Percentiles rank a stretch among this genome's conserved stretches.
These are phyloP conservation scores for Strix uralensis DNA, from an alignment of 2,113 vertebrate species.

Conservation along the genomic window DNA sequence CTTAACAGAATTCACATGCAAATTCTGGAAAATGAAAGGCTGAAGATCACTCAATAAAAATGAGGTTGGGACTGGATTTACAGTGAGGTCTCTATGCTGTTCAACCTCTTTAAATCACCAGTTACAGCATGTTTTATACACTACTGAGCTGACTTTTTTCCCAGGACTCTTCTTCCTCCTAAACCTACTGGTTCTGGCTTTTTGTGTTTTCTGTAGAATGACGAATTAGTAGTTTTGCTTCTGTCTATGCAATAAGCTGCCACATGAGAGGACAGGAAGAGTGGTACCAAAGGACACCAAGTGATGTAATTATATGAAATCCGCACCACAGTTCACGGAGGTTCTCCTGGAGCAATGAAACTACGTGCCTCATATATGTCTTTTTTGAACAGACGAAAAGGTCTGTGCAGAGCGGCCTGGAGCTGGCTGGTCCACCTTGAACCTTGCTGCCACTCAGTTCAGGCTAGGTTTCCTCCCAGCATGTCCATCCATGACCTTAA, in stretches of 20 bases:
- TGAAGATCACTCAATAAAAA: not conserved
- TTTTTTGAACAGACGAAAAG: not conserved
- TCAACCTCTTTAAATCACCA: not conserved
- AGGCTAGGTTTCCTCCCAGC: not conserved
- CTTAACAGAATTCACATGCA: not conserved
- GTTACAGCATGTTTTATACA: rapidly evolving
- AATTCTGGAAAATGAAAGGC: not conserved
- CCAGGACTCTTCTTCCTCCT: not conserved
- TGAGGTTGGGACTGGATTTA: not conserved
- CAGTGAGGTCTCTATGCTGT: not conserved
- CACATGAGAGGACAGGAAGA: not conserved
- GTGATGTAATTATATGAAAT: not conserved
- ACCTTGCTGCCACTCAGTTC: not conserved
- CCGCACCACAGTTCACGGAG: not conserved
- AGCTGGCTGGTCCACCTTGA: not conserved
- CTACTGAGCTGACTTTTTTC: not conserved
- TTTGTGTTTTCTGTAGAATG: not conserved
- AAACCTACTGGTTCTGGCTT: not conserved
- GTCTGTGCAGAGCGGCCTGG: not conserved
- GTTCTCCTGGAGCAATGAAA: not conserved
- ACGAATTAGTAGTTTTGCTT: not conserved
- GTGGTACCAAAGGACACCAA: not conserved
- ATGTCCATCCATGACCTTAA: not conserved
- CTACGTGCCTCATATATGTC: rapidly evolving
- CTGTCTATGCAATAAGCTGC: not conserved